Evolutionary conservation across 2,797 vertebrate genomes (phyloP).

Genomic region (Neosilurus hyrtlii): DNA sequence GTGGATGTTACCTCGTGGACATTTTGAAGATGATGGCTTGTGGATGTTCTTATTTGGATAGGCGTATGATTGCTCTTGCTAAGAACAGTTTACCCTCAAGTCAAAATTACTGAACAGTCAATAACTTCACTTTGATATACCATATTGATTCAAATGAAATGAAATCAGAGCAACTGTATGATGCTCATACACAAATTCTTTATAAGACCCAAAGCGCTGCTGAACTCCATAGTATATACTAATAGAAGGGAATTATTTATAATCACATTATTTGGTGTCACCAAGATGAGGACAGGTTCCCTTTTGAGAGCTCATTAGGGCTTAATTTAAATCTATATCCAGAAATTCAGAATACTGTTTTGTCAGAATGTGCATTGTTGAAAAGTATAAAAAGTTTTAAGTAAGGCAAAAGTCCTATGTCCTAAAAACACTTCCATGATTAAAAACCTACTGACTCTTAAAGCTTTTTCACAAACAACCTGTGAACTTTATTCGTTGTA

Average conservation of each 20-base stretch:
- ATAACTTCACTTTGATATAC: not conserved
- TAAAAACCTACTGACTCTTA: not conserved
- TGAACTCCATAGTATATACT: too few relatives aligned
- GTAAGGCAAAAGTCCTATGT: not conserved
- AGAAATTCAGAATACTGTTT: not conserved
- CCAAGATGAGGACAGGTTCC: not conserved
- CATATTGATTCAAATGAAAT: not conserved
- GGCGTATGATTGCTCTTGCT: not conserved
- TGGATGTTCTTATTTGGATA: not conserved
- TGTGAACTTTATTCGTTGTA: too few relatives aligned
- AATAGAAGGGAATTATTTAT: not conserved
- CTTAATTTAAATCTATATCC: not conserved
- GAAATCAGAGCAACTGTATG: not conserved
- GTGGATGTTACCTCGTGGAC: too few relatives aligned
- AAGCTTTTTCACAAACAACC: too few relatives aligned
- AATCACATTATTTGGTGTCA: not conserved
- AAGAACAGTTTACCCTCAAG: not conserved
- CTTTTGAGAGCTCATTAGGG: not conserved
- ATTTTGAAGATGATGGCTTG: not conserved
- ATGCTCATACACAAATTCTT: too few relatives aligned
- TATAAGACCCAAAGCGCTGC: too few relatives aligned
- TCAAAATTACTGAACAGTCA: not conserved
- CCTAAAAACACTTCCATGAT: not conserved
- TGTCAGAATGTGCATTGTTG: not conserved
- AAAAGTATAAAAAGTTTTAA: not conserved